Evolutionary conservation across 1,140 invertebrate genomes (phyloP).

Genomic region (Rhopalosiphum maidis): DNA sequence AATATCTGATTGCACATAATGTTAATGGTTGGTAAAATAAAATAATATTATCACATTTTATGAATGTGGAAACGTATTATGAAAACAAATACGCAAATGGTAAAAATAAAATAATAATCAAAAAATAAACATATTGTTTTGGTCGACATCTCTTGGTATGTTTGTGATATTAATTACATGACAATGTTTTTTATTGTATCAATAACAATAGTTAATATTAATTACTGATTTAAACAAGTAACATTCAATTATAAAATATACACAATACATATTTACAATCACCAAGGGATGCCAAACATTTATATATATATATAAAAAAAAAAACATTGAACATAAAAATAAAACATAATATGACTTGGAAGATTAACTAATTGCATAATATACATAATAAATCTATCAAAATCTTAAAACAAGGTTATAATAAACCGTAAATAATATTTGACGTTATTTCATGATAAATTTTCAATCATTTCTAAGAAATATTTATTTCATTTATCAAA

Average conservation of each 20-base stretch:
- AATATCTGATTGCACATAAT: constrained; percentile 45
- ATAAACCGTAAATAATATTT: neutral
- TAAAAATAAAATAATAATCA: constrained; percentile 12
- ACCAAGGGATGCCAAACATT: neutral
- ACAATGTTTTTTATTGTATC: neutral
- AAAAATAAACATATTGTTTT: constrained; percentile 1
- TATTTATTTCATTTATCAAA: neutral
- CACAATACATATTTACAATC: neutral
- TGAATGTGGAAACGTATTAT: neutral
- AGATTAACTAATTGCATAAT: constrained; percentile 24
- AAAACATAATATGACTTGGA: constrained; percentile 18
- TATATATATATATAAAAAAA: neutral
- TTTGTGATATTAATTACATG: neutral
- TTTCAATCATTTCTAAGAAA: neutral
- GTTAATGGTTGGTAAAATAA: constrained; percentile 47
- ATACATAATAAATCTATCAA: constrained; percentile 35
- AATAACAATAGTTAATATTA: neutral
- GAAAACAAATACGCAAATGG: neutral
- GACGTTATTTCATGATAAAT: neutral
- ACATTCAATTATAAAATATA: neutral
- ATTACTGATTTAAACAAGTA: neutral
- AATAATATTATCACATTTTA: constrained; percentile 44
- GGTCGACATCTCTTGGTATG: neutral
- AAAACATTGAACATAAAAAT: constrained; percentile 18
- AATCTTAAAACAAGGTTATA: constrained; percentile 21